Evolutionary conservation across 2,113 vertebrate species (phyloP).

Genomic region (Damaliscus lunatus): DNA sequence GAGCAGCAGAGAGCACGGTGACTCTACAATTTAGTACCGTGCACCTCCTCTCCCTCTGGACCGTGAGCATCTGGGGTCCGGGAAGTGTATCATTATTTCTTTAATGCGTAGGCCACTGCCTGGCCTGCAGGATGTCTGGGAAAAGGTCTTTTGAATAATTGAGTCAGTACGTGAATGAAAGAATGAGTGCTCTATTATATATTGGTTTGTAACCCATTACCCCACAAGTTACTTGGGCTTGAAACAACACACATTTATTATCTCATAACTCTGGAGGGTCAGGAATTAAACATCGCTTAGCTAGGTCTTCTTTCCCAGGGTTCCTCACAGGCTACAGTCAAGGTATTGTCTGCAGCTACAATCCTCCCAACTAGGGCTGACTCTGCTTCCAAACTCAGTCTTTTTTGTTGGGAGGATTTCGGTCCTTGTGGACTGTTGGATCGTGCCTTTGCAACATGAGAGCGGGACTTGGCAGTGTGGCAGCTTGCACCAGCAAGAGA

Average conservation of each 20-base stretch:
- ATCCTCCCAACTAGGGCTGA: rapidly evolving
- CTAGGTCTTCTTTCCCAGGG: background rate
- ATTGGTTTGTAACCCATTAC: background rate
- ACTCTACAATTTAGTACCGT: background rate
- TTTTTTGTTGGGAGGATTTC: background rate
- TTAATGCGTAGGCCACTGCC: background rate
- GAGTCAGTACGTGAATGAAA: background rate
- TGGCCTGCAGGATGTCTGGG: background rate
- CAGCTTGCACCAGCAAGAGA: background rate
- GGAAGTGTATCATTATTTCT: background rate
- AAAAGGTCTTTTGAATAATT: background rate
- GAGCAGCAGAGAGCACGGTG: too few relatives aligned
- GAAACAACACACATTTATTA: background rate
- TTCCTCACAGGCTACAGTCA: background rate
- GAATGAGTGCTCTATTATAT: background rate
- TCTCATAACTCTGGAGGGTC: background rate
- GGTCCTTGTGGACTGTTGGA: background rate
- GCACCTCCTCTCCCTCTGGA: rapidly evolving
- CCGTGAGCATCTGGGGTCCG: background rate
- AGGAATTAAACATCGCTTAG: background rate
- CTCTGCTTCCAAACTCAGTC: background rate
- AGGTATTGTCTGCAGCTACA: background rate
- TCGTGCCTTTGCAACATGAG: background rate
- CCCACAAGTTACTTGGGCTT: background rate
- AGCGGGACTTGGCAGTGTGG: background rate